Evolutionary conservation across 2,113 vertebrate species (phyloP), one percentile per base, ranked within the genome.

Genomic region (Enhydra lutris): DNA sequence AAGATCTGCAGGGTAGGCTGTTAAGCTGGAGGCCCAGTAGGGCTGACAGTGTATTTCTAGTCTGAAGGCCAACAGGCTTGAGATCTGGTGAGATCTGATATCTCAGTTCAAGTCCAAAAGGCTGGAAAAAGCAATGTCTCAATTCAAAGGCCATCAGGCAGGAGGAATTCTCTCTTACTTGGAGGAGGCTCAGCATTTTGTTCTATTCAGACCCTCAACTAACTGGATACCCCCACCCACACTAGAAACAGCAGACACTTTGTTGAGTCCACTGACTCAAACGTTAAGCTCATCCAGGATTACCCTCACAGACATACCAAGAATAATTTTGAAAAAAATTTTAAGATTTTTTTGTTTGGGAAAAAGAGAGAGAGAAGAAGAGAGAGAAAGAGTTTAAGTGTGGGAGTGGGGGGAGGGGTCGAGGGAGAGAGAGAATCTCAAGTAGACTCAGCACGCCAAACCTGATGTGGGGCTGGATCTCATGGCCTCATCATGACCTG

Each of bases 1-100:
- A 34, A 74, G 52, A 31, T 31, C 14, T 24, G 3, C 26, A 65
- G 55, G 21, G 23, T 10, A 21, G 26, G 14, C 26, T 39, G 47
- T 39, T 26, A 78, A 61, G 10, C 29, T 52, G 50, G 50, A 87
- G 29, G 31, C 4, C 9, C 52, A n/a, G 47, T 3, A 67, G 34
- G 31, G 4, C 9, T 1, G 9, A 39, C 6, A 14, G 12, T 4
- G 2, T 45, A n/a, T 7, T 4, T 67, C 20, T 3, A n/a, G 8
- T 15, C 55, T n/a, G 39, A 20, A 50, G 4, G 2, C 17, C 6
- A 13, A 45, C 18, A 20, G 34, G 42, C 15, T 39, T 24, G 4
- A 84, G 29, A 47, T 20, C 6, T 5, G 31, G 50, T 29, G 80
- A 83, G 6, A 82, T 9, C 7, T 20, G 18, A 47, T 1, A 0